phyloP scores from a whole-genome alignment of 2,888 invertebrate species.

The Apodemia duryi region DNA sequence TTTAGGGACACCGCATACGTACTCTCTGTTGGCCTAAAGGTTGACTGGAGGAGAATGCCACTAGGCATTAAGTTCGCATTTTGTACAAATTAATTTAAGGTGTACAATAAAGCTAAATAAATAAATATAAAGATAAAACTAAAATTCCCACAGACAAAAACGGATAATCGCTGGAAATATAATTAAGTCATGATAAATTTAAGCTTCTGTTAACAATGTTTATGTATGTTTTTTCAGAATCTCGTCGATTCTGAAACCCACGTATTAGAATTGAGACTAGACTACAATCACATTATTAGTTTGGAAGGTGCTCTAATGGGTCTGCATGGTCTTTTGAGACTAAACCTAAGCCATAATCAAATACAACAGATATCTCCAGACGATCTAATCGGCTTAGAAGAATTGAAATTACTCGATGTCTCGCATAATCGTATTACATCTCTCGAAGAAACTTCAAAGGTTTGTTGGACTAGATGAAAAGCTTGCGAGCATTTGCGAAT shows the following conservation, averaged over 20 bases:
- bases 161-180: not conserved
- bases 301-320: slow-evolving; percentile 88
- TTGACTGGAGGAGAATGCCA: no score
- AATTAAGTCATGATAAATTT: not conserved
- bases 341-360: slow-evolving; percentile 88
- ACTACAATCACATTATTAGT: slow-evolving; percentile 85
- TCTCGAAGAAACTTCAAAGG: slow-evolving; percentile 90
- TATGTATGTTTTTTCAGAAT: slow-evolving; percentile 72
- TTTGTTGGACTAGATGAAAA: slow-evolving; percentile 46
- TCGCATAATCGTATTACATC: slow-evolving; percentile 88
- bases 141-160: no score
- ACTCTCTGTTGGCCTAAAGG: no score
- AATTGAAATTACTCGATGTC: slow-evolving; percentile 85
- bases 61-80: no score
- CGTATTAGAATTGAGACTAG: slow-evolving; percentile 84
- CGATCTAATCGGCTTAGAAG: slow-evolving; percentile 88
- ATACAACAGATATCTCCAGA: slow-evolving; percentile 86
- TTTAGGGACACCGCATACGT: no score
- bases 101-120: no score
- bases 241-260: slow-evolving; percentile 87
- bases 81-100: no score
- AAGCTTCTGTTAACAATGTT: no score
- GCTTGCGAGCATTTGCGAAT: slow-evolving; percentile 34
- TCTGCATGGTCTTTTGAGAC: slow-evolving; percentile 83
- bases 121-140: no score